Conservation (phyloP, 2,113 vertebrate genomes). For the Cranoglanis bouderius region DNA sequence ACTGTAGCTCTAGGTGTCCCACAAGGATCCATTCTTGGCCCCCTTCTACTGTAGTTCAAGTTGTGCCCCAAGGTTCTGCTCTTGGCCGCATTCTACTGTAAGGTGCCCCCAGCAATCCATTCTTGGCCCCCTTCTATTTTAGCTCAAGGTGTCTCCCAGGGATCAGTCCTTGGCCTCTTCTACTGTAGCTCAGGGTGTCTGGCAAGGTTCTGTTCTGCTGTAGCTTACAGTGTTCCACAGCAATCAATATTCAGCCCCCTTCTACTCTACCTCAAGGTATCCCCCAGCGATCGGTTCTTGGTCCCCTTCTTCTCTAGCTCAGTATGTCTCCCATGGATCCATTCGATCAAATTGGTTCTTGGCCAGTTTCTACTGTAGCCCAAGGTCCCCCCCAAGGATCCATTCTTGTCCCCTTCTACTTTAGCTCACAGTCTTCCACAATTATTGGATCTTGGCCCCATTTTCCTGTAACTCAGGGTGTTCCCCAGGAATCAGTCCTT, state of each 20-base stretch:
- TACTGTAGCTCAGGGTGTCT: background rate
- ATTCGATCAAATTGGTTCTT: background rate
- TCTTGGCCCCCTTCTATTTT: background rate
- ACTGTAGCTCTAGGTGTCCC: background rate
- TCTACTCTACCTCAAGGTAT: background rate
- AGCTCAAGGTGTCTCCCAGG: background rate
- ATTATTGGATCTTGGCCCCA: background rate
- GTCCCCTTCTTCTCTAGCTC: background rate
- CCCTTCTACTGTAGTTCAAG: background rate
- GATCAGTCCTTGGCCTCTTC: background rate
- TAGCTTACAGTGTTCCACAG: too few relatives aligned
- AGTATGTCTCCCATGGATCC: background rate
- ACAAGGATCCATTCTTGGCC: background rate
- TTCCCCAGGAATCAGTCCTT: too few relatives aligned
- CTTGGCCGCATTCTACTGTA: background rate
- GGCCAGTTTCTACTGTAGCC: background rate
- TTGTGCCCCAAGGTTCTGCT: background rate
- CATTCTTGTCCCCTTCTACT: background rate
- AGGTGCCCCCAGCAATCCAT: background rate
- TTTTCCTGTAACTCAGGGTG: background rate
- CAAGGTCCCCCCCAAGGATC: background rate
- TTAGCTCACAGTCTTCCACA: background rate
- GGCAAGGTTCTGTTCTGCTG: too few relatives aligned
- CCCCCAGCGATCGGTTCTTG: background rate
- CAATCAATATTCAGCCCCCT: background rate